phyloP scores from a whole-genome alignment of 2,888 invertebrate species.

The Drosophila merina region DNA sequence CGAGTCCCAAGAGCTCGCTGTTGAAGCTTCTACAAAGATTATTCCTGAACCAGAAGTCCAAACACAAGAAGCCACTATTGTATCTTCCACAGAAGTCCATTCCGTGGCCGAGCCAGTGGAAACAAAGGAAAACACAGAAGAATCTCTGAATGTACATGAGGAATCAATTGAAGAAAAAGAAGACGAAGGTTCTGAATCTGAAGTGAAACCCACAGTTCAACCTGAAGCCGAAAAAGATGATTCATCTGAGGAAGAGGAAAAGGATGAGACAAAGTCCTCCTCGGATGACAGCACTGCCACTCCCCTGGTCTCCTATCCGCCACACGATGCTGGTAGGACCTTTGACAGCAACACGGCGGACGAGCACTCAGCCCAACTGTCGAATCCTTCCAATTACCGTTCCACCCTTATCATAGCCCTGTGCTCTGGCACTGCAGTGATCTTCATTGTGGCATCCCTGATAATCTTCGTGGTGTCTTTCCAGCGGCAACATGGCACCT shows the following conservation, averaged over 20 bases:
- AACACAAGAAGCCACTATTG: neutral
- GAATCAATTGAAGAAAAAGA: constrained; percentile 26
- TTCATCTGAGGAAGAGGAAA: constrained; percentile 50
- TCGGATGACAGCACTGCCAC: constrained; percentile 68
- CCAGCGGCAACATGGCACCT: constrained; percentile 80
- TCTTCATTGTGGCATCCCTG: constrained; percentile 77
- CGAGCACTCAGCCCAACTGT: constrained; percentile 72
- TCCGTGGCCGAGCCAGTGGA: neutral
- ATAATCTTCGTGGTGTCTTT: constrained; percentile 78
- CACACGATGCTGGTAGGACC: constrained; percentile 73
- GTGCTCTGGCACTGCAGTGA: constrained; percentile 74
- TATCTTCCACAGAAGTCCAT: neutral
- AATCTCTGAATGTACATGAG: neutral
- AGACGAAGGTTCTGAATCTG: constrained; percentile 14
- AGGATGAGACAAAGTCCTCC: constrained; percentile 47
- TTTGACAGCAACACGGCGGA: constrained; percentile 77
- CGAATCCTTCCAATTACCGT: constrained; percentile 57
- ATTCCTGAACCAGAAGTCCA: constrained; percentile 6
- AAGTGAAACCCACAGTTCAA: constrained; percentile 14
- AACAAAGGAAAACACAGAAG: neutral
- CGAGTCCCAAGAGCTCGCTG: neutral
- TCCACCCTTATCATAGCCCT: constrained; percentile 74
- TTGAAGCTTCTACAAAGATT: neutral
- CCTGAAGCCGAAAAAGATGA: constrained; percentile 18
- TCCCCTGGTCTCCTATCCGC: constrained; percentile 69